phyloP scores from a whole-genome alignment of 2,113 vertebrate genomes.

The Bettongia penicillata region DNA sequence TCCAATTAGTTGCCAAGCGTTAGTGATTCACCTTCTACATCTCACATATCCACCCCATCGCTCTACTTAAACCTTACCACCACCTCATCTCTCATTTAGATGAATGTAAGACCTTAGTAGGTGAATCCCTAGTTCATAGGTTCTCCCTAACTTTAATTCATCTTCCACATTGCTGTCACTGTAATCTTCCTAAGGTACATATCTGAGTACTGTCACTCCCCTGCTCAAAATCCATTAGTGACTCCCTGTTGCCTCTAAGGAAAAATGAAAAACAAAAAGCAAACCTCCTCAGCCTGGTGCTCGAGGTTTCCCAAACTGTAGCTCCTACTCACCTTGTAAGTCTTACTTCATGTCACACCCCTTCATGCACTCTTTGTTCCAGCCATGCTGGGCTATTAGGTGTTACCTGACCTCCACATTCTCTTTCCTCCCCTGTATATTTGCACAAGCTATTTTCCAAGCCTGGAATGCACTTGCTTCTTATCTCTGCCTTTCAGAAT shows the following conservation, averaged over 20 bases:
- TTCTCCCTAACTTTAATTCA: neutral
- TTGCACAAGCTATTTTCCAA: neutral
- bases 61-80: neutral
- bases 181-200: neutral
- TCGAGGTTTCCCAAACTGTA: neutral
- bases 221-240: neutral
- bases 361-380: neutral
- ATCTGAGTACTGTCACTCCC: neutral
- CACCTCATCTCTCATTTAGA: neutral
- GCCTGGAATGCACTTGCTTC: neutral
- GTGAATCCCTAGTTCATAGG: neutral
- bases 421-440: neutral
- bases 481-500: neutral
- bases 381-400: neutral
- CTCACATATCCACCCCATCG: neutral
- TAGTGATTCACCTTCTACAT: neutral
- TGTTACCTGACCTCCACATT: neutral
- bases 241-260: neutral
- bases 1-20: neutral
- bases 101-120: neutral
- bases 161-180: neutral
- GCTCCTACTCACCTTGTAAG: neutral
- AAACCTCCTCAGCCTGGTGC: neutral
- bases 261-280: neutral
- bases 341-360: neutral